Evolutionary conservation across 2,888 invertebrate species (phyloP).

Genomic region (Dyspetes luteomarginatus): DNA sequence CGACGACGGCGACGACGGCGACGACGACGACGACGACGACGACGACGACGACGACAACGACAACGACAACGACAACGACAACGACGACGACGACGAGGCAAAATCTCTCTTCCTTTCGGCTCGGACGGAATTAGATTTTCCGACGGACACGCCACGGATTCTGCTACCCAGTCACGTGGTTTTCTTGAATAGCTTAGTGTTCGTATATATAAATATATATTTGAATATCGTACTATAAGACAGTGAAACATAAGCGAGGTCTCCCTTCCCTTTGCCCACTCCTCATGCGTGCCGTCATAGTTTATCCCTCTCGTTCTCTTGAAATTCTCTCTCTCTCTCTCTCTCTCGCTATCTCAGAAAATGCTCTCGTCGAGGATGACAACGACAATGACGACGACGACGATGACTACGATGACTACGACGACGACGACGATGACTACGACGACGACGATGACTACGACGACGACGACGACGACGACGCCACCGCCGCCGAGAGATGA

Average conservation of each 20-base stretch:
- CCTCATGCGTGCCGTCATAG: not conserved
- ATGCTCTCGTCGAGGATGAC: conserved; percentile 18
- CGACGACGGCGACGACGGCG: conserved; percentile 66
- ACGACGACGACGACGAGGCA: conserved; percentile 62
- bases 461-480: conserved; percentile 31
- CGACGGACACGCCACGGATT: conserved; percentile 79
- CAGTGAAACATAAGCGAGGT: conserved; percentile 13
- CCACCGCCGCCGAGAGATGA: not conserved
- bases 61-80: conserved; percentile 50
- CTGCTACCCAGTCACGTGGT: conserved; percentile 76
- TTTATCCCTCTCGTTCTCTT: conserved; percentile 22
- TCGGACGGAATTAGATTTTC: conserved; percentile 83
- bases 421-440: conserved; percentile 27
- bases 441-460: conserved; percentile 21
- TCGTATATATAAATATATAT: conserved; percentile 19
- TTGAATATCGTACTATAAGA: conserved; percentile 4
- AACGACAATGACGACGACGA: conserved; percentile 28
- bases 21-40: conserved; percentile 57
- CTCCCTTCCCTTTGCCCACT: conserved; percentile 19
- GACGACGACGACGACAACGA: conserved; percentile 37
- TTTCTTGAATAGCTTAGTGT: conserved; percentile 48
- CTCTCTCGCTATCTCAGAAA: conserved; percentile 16
- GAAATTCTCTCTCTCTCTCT: conserved; percentile 19
- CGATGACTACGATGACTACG: conserved; percentile 36
- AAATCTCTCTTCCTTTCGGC: conserved; percentile 76